A percentile compares a stretch with the other conserved stretches of the same genome.
These are phyloP conservation scores for Halcyon smyrnensis DNA, from an alignment of 2,797 vertebrate species.

Conservation along the genomic window DNA sequence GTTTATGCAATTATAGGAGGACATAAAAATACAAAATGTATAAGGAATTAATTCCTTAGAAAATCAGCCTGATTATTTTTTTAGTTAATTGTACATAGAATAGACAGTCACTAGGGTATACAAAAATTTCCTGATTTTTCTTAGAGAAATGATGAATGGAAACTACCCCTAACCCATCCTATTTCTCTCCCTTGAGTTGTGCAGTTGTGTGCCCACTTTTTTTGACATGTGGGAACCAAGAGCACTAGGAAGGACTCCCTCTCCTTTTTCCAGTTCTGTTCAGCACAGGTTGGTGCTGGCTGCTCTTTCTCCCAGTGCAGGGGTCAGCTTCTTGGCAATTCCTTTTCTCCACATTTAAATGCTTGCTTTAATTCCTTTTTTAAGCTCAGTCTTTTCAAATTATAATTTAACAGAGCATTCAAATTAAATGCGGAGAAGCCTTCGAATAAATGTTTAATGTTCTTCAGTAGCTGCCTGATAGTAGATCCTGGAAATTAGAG, in stretches of 20 bases:
- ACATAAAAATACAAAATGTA: not conserved
- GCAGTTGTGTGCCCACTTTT: not conserved
- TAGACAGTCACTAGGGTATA: not conserved
- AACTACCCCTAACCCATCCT: not conserved
- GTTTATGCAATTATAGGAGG: not conserved
- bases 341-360: not conserved
- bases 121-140: not conserved
- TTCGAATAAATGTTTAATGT: not conserved
- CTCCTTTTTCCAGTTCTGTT: not conserved
- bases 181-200: not conserved
- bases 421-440: not conserved
- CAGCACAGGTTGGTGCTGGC: conserved; percentile 39
- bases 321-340: conserved; percentile 42
- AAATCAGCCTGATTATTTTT: not conserved
- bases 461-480: not conserved
- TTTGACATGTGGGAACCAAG: not conserved
- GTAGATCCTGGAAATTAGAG: not conserved
- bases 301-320: conserved; percentile 1
- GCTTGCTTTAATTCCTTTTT: conserved; percentile 37
- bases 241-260: not conserved
- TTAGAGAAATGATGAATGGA: not conserved
- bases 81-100: not conserved
- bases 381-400: not conserved
- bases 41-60: not conserved
- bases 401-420: not conserved